phyloP scores from a whole-genome alignment of 2,113 vertebrate species.

The Phalacrocorax pelagicus region DNA sequence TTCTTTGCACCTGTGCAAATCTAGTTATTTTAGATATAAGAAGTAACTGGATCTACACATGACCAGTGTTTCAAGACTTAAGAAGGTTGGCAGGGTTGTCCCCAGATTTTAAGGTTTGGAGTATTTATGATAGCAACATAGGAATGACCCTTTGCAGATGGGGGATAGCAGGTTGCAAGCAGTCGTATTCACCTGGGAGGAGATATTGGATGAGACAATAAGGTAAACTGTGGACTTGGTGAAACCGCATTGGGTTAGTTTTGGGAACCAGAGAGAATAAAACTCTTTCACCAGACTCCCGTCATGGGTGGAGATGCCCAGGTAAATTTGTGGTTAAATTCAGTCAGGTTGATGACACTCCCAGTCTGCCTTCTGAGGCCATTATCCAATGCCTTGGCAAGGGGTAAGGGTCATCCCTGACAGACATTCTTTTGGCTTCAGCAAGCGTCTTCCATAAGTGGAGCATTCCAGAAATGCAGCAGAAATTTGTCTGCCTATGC shows the following conservation, averaged over 20 bases:
- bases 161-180: neutral
- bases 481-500: neutral
- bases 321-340: neutral
- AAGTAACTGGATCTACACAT: neutral
- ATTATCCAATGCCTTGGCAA: neutral
- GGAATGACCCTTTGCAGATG: neutral
- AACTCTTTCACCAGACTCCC: neutral
- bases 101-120: neutral
- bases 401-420: neutral
- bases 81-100: neutral
- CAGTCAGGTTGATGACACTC: neutral
- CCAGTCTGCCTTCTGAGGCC: neutral
- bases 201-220: neutral
- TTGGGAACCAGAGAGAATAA: neutral
- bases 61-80: neutral
- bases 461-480: neutral
- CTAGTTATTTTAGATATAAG: neutral
- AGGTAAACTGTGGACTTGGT: neutral
- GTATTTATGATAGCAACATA: neutral
- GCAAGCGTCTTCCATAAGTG: neutral
- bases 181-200: neutral
- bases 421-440: neutral
- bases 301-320: neutral
- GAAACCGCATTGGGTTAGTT: neutral
- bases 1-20: neutral